A percentile compares a stretch with the other conserved stretches of the same genome.
Evolutionary conservation across 1,140 invertebrate genomes (phyloP).

Genomic region (Drosophila nigrodunni): DNA sequence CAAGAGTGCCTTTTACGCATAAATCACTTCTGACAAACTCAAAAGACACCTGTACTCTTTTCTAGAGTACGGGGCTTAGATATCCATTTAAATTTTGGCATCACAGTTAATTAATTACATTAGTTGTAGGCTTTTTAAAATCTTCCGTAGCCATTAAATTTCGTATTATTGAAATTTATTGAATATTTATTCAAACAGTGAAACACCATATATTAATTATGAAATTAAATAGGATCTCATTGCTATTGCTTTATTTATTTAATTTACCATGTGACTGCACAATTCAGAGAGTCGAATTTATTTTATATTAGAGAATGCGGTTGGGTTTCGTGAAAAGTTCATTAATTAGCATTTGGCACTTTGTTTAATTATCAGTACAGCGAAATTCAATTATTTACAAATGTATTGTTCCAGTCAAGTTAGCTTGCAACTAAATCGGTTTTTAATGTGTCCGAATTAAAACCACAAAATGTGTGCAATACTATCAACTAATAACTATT

Average conservation of each 20-base stretch:
- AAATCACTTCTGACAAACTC: no score
- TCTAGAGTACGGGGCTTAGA: no score
- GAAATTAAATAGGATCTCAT: slow-evolving; percentile 42
- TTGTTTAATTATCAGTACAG: slow-evolving; percentile 13
- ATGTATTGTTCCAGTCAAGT: slow-evolving; percentile 23
- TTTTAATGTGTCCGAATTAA: slow-evolving; percentile 21
- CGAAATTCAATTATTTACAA: slow-evolving; percentile 24
- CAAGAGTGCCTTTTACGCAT: no score
- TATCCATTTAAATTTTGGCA: no score
- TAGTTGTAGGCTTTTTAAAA: neutral
- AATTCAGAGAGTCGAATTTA: slow-evolving; percentile 48
- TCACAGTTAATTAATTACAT: no score
- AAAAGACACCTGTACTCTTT: no score
- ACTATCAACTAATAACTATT: slow-evolving; percentile 1
- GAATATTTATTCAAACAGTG: slow-evolving; percentile 27
- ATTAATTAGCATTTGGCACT: slow-evolving; percentile 31
- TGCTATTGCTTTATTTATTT: slow-evolving; percentile 51
- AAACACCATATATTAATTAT: slow-evolving; percentile 50
- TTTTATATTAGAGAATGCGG: slow-evolving; percentile 49
- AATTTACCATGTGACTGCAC: slow-evolving; percentile 48
- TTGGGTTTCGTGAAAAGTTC: slow-evolving; percentile 22
- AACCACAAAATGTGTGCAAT: slow-evolving; percentile 16
- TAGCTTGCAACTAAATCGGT: slow-evolving; percentile 5
- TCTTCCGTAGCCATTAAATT: neutral
- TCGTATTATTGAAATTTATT: slow-evolving; percentile 2